Percentiles rank a stretch among this genome's conserved stretches.
Conservation (phyloP, 1,140 invertebrate species). For the Euwallacea fornicatus region DNA sequence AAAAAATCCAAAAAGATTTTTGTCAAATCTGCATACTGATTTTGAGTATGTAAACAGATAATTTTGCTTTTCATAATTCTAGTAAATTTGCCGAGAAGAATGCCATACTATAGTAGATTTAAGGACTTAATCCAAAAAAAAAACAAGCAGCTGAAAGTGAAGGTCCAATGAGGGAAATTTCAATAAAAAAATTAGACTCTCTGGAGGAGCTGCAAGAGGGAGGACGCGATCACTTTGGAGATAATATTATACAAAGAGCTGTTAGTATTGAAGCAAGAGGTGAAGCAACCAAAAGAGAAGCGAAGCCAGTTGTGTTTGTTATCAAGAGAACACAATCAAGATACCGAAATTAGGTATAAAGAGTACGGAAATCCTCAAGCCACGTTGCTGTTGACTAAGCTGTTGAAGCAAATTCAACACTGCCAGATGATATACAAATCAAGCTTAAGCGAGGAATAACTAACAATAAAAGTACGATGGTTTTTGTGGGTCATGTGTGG, state of each 20-base stretch:
- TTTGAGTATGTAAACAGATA: slow-evolving; percentile 54
- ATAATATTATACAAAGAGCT: slow-evolving; percentile 59
- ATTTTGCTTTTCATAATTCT: neutral
- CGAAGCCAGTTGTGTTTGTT: slow-evolving; percentile 39
- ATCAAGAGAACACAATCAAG: slow-evolving; percentile 18
- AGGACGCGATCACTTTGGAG: slow-evolving; percentile 58
- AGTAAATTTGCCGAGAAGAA: neutral
- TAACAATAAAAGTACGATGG: neutral
- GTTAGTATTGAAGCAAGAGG: slow-evolving; percentile 55
- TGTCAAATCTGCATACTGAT: slow-evolving; percentile 56
- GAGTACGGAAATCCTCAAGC: slow-evolving; percentile 45
- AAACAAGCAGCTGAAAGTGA: slow-evolving; percentile 45
- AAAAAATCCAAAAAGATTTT: slow-evolving; percentile 51
- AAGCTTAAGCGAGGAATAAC: slow-evolving; percentile 38
- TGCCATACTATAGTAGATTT: slow-evolving; percentile 52
- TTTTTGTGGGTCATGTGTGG: neutral
- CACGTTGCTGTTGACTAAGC: slow-evolving; percentile 48
- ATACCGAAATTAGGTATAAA: slow-evolving; percentile 36
- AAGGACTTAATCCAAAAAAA: slow-evolving; percentile 54
- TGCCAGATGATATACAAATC: slow-evolving; percentile 46
- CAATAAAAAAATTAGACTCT: slow-evolving; percentile 50
- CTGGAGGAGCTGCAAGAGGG: slow-evolving; percentile 55
- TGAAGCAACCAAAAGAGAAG: slow-evolving; percentile 53
- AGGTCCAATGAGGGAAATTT: no score
- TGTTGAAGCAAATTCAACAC: slow-evolving; percentile 50